Evolutionary conservation across 1,140 invertebrate species (phyloP), one percentile per base, ranked within the genome.

Genomic region (Drosophila aff.): DNA sequence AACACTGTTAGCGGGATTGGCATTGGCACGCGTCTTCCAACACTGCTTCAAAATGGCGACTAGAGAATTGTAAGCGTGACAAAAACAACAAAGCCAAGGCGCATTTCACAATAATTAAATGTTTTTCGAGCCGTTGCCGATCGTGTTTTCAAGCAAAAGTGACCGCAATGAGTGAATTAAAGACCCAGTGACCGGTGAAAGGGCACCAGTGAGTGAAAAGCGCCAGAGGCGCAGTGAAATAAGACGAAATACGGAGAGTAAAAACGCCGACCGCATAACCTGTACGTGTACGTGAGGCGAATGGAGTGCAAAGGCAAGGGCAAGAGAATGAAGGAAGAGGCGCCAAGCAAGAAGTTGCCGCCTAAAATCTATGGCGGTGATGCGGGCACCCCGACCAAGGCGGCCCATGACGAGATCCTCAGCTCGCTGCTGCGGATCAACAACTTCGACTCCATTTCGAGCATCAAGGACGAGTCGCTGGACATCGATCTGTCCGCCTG

Each of bases 311-410:
- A 81, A 85, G 71, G 85, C 53, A 90, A 85, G 79, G 62, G 72
- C 74, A 89, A 87, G 67, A 87, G 76, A 84, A 91, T 91, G 89
- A 91, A 91, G 74, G 83, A 91, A 87, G 84, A 91, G 82, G 87
- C 87, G 87, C 83, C 87, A 91, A 91, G 83, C 85, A 91, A 92
- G 76, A 91, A 91, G 87, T 91, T 91, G 90, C 90, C 90, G 90
- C 90, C 90, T 91, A 91, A 91, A 91, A 85, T 91, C 36, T 82
- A 80, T 76, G 79, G 66, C 63, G 63, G 63, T 8, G 87, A 81
- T 66, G 73, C 66, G 21, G 77, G 85, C 59, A 90, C 85, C 36
- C 85, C 83, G 69, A 81, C 84, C 10, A 83, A 89, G 78, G 84
- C 89, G 58, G 82, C 84, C 21, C 78, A 92, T 60, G 92, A 92